Evolutionary conservation across 2,888 invertebrate species (phyloP), one percentile per base, ranked within the genome.

Genomic region (Lithophane socia): DNA sequence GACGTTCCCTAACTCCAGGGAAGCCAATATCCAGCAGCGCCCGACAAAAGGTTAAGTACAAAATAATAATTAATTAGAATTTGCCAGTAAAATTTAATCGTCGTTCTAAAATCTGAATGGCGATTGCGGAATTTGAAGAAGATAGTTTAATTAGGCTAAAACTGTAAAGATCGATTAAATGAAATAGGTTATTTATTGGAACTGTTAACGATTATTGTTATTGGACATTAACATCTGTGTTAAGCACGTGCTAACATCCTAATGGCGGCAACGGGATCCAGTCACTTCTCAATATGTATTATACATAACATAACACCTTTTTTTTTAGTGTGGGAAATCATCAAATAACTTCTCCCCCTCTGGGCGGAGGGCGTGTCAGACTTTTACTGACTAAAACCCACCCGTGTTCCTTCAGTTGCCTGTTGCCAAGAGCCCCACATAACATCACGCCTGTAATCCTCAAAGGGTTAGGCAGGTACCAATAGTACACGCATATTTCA

Each of bases 161-260:
- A 82, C 83, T 64, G 74, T 84, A 56, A 64, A 74, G 37, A n/a
- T 13, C 13, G 63, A 81, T 82, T 65, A 82, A 77, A 24, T 60
- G 42, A 72, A 85, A 85, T 78, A 60, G 64, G 47, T 74, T 85
- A 49, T 77, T 71, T 61, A 72, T 65, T 56, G 60, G n/a, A 65
- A 73, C 29, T 61, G 52, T 74, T 82, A 63, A 71, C 21, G 10
- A 52, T 81, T 66, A 75, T 70, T 71, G 66, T 80, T 80, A 77
- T 73, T 68, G 29, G 18, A 61, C 12, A 64, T 75, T 73, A 70
- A 65, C 10, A 73, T 49, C 10, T 49, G 29, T 66, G 64, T 80
- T 70, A 73, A 80, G 64, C 24, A 42, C 49, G 29, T 63, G 52
- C 29, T 64, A 29, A 68, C 54, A 68, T 69, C 61, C 61, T 69